Percentiles rank a stretch among this genome's conserved stretches.
These are phyloP conservation scores for Mactra quadrangularis DNA, from an alignment of 1,140 invertebrate species.

Conservation along the genomic window DNA sequence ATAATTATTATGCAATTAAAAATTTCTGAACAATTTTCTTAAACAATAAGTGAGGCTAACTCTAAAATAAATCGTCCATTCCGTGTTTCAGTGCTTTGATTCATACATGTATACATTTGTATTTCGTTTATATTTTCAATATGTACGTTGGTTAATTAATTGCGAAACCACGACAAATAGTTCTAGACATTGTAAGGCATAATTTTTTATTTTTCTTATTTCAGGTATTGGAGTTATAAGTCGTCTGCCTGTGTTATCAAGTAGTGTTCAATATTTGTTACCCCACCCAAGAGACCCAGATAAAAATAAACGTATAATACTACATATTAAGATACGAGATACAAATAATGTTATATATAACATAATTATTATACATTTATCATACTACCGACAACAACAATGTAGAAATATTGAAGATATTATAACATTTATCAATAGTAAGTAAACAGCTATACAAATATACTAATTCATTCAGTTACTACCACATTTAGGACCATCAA, in stretches of 20 bases:
- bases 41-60: no score
- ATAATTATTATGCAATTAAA: background rate
- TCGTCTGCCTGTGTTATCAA: slow-evolving; percentile 62
- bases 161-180: no score
- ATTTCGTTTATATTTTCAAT: no score
- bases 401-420: slow-evolving; percentile 76
- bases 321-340: slow-evolving; percentile 69
- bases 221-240: slow-evolving; percentile 78
- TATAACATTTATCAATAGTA: slow-evolving; percentile 68
- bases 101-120: no score
- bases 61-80: no score
- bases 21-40: background rate
- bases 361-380: slow-evolving; percentile 75
- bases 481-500: no score
- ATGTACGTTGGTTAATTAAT: no score
- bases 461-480: no score
- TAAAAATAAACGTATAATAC: slow-evolving; percentile 71
- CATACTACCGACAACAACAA: slow-evolving; percentile 77
- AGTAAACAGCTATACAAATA: no score
- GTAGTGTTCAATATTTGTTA: slow-evolving; percentile 61
- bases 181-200: no score
- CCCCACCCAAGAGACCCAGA: slow-evolving; percentile 68
- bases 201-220: slow-evolving; percentile 42
- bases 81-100: no score
- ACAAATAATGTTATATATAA: slow-evolving; percentile 53